These are phyloP conservation scores for Euclidia mi DNA, from an alignment of 2,888 invertebrate species.

Conservation along the genomic window DNA sequence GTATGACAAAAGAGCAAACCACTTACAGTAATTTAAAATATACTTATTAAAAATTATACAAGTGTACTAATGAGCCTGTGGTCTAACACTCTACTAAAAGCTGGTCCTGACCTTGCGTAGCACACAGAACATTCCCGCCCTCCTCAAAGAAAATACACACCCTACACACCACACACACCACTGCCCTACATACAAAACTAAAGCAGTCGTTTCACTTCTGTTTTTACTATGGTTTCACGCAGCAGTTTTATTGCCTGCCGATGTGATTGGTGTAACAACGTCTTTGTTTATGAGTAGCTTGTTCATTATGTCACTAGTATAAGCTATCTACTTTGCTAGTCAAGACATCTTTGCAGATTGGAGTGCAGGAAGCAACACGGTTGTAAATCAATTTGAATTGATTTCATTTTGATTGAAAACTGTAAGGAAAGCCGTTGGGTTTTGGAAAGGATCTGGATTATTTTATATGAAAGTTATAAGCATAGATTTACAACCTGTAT, in stretches of 20 bases:
- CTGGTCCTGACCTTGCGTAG: too few species aligned
- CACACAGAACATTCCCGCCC: not conserved
- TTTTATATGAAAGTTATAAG: too few species aligned
- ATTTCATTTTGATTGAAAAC: too few species aligned
- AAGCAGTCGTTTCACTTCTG: slow-evolving; percentile 47
- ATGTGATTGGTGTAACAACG: slow-evolving; percentile 49
- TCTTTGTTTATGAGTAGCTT: slow-evolving; percentile 19
- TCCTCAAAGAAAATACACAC: not conserved
- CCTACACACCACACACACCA: slow-evolving; percentile 1
- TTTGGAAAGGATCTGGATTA: too few species aligned
- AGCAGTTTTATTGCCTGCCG: slow-evolving; percentile 40
- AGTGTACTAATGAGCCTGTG: too few species aligned
- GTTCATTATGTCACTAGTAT: slow-evolving; percentile 23
- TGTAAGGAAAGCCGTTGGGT: too few species aligned
- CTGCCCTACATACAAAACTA: slow-evolving; percentile 23
- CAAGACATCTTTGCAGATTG: not conserved
- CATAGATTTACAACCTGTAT: too few species aligned
- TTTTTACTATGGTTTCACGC: too few species aligned
- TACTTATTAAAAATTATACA: too few species aligned
- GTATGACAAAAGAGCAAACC: too few species aligned
- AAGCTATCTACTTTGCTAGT: slow-evolving; percentile 10
- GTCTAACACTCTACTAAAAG: too few species aligned
- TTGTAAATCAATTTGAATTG: slow-evolving; percentile 9
- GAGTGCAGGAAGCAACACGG: slow-evolving; percentile 10
- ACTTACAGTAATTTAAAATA: too few species aligned